Conservation (phyloP, 1,140 invertebrate species). For the Drosophila pectinifera region DNA sequence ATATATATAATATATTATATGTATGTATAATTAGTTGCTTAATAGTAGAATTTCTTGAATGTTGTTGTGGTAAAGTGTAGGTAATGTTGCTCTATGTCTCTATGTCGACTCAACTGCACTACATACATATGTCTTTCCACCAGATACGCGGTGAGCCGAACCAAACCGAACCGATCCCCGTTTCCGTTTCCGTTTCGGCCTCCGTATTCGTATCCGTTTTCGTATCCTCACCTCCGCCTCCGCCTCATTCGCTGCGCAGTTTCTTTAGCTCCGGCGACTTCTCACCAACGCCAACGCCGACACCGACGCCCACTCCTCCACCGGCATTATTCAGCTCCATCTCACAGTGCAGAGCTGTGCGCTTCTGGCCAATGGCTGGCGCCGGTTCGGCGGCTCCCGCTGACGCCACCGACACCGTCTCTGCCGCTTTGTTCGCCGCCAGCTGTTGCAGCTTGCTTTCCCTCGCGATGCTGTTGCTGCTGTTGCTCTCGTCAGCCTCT, state of each 20-base stretch:
- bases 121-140: constrained; percentile 83
- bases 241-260: constrained; percentile 80
- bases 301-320: constrained; percentile 2
- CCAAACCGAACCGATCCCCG: constrained; percentile 25
- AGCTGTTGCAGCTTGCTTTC: constrained; percentile 64
- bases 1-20: constrained; percentile 83
- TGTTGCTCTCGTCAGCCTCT: constrained; percentile 76
- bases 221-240: constrained; percentile 33
- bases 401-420: constrained; percentile 36
- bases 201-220: constrained; percentile 17
- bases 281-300: constrained; percentile 26
- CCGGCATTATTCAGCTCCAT: constrained; percentile 39
- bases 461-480: constrained; percentile 61
- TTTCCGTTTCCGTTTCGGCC: constrained; percentile 7
- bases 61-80: constrained; percentile 83
- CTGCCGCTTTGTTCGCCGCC: constrained; percentile 25
- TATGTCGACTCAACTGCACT: constrained; percentile 74
- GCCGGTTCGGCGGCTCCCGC: constrained; percentile 29
- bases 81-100: constrained; percentile 79
- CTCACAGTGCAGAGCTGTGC: constrained; percentile 63
- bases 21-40: constrained; percentile 81
- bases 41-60: constrained; percentile 82
- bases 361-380: constrained; percentile 67
- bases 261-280: constrained; percentile 83
- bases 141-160: constrained; percentile 59